Base-by-base conservation (phyloP, 1,140 invertebrate species). In the Dendrolimus kikuchii region DNA sequence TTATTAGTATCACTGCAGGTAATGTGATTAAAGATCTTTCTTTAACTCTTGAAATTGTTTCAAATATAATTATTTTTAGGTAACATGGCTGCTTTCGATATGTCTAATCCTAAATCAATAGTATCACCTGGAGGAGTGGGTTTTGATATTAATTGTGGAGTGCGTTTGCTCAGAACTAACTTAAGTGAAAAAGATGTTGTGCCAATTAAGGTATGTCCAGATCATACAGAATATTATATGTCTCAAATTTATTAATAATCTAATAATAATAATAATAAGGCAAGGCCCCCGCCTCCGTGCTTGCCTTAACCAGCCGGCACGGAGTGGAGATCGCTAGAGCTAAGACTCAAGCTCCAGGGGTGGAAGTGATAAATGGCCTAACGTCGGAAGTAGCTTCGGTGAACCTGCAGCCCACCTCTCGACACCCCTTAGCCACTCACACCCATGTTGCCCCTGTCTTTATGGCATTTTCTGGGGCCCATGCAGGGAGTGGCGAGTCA, bases 41-140 rank as follows among this genome's bases (percentile, higher is more conserved):
- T 45, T 45, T 45, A 2, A 45, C n/a, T 45, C 23, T n/a, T 8
- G 23, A 9, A 45, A 9, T 38, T 49, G n/a, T 46, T 49, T 46
- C 50, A 36, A 51, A 50, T 52, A 10, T n/a, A 40, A 23, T 46
- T 42, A 4, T 47, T 79, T 83, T 55, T 71, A 94, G 96, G 98
- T 60, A 99, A 99, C 85, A 99, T 99, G 95, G 99, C 99, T 62
- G 99, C 99, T 38, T 99, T 99, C 90, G 99, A 99, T 86, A 94
- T 98, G 87, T 89, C 92, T 73, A 92, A 99, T 89, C 96, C 97
- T 7, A 89, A 94, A 62, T 94, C 98, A 37, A 94, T 99, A 55
- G 97, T 99, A 4, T 99, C 98, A 8, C 99, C 99, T 51, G 98
- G 98, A 49, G 98, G 98, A 58, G 98, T 99, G 45, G 98, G 98